phyloP scores from a whole-genome alignment of 2,797 vertebrate genomes.

The Aselliscus stoliczkanus region DNA sequence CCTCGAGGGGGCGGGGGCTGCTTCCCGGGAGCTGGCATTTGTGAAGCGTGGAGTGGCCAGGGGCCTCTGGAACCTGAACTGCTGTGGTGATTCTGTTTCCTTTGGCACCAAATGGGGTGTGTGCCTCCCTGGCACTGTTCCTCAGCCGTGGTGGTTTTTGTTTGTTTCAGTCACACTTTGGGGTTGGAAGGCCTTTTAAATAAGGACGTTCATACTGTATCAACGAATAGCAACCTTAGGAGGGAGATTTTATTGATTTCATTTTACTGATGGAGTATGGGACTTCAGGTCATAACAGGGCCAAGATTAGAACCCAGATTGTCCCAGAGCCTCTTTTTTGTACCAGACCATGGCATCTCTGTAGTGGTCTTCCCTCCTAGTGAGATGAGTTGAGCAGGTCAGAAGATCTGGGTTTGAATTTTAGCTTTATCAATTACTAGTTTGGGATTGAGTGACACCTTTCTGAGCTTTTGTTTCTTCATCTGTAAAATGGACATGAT shows the following conservation, averaged over 20 bases:
- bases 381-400: neutral
- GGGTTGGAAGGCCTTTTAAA: neutral
- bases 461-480: slow-evolving; percentile 32
- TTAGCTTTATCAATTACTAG: neutral
- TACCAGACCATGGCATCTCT: neutral
- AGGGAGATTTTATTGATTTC: neutral
- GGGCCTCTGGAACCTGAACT: neutral
- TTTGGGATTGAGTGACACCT: neutral
- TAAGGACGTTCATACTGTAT: neutral
- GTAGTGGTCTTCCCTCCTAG: neutral
- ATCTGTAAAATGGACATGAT: neutral
- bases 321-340: neutral
- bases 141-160: neutral
- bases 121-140: neutral
- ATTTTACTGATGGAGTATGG: neutral
- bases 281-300: neutral
- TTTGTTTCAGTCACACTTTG: neutral
- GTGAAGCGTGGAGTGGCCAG: neutral
- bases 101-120: neutral
- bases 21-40: neutral
- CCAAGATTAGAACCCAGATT: neutral
- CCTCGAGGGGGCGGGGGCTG: neutral
- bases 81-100: neutral
- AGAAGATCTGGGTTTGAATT: neutral
- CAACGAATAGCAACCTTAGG: neutral